A percentile compares a stretch with the other conserved stretches of the same genome.
These are phyloP conservation scores for Temnothorax curvispinosus DNA, from an alignment of 1,140 invertebrate genomes.

Conservation along the genomic window DNA sequence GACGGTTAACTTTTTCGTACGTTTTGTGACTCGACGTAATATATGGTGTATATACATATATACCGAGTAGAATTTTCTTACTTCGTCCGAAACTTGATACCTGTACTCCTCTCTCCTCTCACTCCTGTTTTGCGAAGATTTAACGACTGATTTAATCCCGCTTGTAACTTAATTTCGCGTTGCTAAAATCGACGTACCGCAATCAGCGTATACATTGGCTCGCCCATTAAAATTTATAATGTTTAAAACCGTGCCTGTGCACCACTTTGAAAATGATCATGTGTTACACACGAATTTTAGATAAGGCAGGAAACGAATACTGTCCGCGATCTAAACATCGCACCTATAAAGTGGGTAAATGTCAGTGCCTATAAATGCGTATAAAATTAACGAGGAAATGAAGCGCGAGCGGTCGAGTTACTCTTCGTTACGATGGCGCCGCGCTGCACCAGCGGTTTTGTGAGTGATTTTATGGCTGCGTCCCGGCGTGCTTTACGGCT, in stretches of 20 bases:
- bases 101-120: too few species aligned
- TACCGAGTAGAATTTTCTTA: background rate
- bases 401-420: constrained; percentile 30
- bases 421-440: constrained; percentile 34
- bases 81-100: background rate
- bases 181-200: constrained; percentile 26
- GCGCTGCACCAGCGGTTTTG: constrained; percentile 64
- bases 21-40: background rate
- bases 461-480: constrained; percentile 78
- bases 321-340: background rate
- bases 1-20: constrained; percentile 22
- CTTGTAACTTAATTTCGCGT: background rate
- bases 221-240: constrained; percentile 28
- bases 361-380: constrained; percentile 9
- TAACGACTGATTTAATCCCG: constrained; percentile 2
- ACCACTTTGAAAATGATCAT: background rate
- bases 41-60: background rate
- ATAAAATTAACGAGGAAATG: constrained; percentile 69
- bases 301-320: background rate
- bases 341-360: constrained; percentile 27
- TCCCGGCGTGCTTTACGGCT: constrained; percentile 77
- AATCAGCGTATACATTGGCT: background rate
- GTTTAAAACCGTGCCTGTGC: background rate
- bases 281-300: constrained; percentile 26
- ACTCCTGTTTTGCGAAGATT: background rate